Conservation (phyloP, 2,797 vertebrate species). For the Eleutherodactylus coqui region DNA sequence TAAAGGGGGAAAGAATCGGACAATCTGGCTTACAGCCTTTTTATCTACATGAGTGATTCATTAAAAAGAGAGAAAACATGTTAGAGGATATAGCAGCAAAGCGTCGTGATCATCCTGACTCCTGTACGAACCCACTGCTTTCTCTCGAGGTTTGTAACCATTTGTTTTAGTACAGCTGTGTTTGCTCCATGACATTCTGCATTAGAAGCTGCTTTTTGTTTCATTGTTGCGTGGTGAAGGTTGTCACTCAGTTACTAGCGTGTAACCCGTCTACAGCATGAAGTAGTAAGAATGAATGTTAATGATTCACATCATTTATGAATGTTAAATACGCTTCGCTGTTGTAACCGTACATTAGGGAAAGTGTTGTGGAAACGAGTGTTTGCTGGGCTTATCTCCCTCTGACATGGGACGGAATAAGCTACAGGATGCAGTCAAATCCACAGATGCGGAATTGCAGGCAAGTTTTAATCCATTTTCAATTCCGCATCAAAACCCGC, state of each 20-base stretch:
- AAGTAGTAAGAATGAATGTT: background rate
- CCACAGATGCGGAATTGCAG: too few species aligned
- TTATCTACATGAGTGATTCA: constrained; percentile 53
- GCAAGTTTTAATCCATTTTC: too few species aligned
- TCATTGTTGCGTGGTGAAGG: background rate
- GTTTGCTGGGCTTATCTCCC: background rate
- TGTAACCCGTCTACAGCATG: background rate
- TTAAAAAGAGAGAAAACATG: constrained; percentile 31
- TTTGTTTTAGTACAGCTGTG: background rate
- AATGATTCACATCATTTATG: background rate
- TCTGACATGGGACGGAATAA: too few species aligned
- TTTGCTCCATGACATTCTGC: background rate
- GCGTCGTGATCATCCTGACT: constrained; percentile 54
- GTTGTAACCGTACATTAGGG: background rate
- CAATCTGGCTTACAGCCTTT: constrained; percentile 33
- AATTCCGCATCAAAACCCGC: too few species aligned
- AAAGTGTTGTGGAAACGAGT: background rate
- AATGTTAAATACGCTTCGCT: background rate
- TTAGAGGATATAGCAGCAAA: constrained; percentile 61
- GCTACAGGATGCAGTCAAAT: too few species aligned
- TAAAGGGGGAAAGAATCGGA: constrained; percentile 30
- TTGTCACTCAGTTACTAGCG: background rate
- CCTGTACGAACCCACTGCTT: constrained; percentile 41
- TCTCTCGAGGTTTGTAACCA: constrained; percentile 56
- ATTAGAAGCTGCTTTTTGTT: background rate